A percentile compares a stretch with the other conserved stretches of the same genome.
These are phyloP conservation scores for Catostomus latipinnis DNA, from an alignment of 2,797 vertebrate genomes.

Conservation along the genomic window DNA sequence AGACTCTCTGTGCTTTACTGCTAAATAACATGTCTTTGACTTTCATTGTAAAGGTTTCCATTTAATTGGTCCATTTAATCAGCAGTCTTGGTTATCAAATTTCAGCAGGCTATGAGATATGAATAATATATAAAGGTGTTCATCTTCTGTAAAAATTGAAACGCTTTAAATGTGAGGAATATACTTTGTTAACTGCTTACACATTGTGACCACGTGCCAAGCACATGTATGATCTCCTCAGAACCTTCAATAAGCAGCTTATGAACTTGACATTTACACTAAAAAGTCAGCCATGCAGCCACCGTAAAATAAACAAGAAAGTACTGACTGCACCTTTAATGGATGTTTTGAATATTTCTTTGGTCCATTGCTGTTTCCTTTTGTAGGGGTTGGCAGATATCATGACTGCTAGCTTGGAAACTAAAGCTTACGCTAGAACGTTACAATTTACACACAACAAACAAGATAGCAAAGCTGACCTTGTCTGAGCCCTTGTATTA, in stretches of 20 bases:
- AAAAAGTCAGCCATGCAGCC: no score
- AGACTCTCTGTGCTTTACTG: no score
- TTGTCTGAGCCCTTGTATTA: neutral
- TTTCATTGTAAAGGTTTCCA: neutral
- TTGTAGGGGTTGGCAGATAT: neutral
- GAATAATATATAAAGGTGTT: neutral
- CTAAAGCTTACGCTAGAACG: neutral
- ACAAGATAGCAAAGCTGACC: conserved; percentile 1
- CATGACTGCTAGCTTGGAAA: neutral
- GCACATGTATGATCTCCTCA: neutral
- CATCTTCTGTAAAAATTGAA: neutral
- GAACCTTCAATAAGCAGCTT: neutral
- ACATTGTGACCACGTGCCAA: neutral
- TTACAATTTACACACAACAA: conserved; percentile 12
- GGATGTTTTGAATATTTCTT: neutral
- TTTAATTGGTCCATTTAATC: neutral
- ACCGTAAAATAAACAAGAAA: no score
- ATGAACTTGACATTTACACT: neutral
- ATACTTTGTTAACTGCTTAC: conserved; percentile 12
- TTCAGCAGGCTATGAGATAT: neutral
- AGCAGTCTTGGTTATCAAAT: neutral
- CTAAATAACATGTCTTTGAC: no score
- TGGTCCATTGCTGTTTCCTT: neutral
- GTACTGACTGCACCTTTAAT: neutral
- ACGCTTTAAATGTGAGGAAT: conserved; percentile 23